A percentile compares a stretch with the other conserved stretches of the same genome.
These are phyloP conservation scores for Harlomillsia oculata DNA, from an alignment of 1,140 invertebrate species.

Conservation along the genomic window DNA sequence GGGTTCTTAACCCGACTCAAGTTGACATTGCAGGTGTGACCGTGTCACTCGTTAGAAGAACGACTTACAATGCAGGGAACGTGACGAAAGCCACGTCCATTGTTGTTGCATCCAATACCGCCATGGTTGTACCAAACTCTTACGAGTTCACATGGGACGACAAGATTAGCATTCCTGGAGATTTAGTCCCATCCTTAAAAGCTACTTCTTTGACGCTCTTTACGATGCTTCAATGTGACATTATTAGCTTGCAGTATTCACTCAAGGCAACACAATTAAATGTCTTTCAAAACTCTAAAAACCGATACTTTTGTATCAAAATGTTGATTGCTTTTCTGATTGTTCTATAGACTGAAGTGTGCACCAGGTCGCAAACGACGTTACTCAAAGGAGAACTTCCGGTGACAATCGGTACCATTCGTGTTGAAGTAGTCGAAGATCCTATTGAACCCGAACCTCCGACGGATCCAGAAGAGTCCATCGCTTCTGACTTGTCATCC, in stretches of 20 bases:
- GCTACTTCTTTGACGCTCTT: conserved; percentile 1
- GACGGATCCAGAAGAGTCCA: background rate
- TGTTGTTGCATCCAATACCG: background rate
- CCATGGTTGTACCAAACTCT: background rate
- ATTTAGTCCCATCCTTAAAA: conserved; percentile 2
- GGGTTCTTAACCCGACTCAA: background rate
- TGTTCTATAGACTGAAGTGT: background rate
- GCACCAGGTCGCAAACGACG: background rate
- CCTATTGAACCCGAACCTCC: background rate
- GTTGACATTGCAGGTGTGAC: background rate
- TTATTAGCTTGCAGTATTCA: background rate
- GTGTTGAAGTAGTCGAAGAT: background rate
- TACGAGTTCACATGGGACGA: conserved; percentile 5
- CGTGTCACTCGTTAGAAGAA: conserved; percentile 4
- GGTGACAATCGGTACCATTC: conserved; percentile 2
- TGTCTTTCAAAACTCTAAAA: background rate
- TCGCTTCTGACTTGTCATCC: too few species aligned
- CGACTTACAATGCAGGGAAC: conserved; percentile 3
- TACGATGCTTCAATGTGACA: background rate
- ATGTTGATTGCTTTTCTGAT: background rate
- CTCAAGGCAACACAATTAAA: background rate
- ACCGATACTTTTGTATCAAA: background rate
- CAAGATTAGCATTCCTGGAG: background rate
- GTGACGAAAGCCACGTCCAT: conserved; percentile 1
- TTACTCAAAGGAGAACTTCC: background rate